A percentile compares a stretch with the other conserved stretches of the same genome.
Evolutionary conservation across 2,113 vertebrate species (phyloP).

Genomic region (Oryzias woworae): DNA sequence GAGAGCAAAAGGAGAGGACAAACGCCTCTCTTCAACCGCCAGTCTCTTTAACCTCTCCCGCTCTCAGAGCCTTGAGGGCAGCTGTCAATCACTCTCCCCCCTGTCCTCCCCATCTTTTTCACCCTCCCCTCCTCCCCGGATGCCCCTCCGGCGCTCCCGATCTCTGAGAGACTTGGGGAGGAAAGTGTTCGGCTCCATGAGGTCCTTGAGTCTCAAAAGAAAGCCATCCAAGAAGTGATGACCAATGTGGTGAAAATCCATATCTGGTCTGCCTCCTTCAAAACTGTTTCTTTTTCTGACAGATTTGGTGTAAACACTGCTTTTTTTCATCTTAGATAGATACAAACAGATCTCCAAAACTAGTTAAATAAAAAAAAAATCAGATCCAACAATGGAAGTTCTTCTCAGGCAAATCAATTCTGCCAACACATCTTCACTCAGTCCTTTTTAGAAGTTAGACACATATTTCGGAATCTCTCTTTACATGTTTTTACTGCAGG

Average conservation of each 20-base stretch:
- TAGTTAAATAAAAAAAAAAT: neutral
- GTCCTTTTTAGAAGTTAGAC: constrained; percentile 9
- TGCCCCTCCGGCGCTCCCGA: constrained; percentile 74
- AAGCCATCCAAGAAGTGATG: constrained; percentile 77
- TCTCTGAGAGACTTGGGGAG: constrained; percentile 82
- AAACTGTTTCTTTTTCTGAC: constrained; percentile 29
- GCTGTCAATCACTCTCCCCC: constrained; percentile 75
- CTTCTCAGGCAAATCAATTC: constrained; percentile 35
- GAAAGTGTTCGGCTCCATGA: constrained; percentile 80
- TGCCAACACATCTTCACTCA: neutral
- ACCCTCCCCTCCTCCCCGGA: constrained; percentile 71
- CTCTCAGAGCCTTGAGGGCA: constrained; percentile 79
- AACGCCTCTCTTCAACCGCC: constrained; percentile 76
- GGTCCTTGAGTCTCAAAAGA: constrained; percentile 78
- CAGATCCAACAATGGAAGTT: constrained; percentile 9
- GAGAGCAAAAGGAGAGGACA: constrained; percentile 65
- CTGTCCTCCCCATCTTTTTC: constrained; percentile 80
- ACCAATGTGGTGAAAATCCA: constrained; percentile 35
- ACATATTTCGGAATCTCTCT: constrained; percentile 2
- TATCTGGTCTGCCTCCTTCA: constrained; percentile 28
- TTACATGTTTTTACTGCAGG: neutral
- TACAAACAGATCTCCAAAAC: no score
- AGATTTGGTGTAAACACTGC: constrained; percentile 32
- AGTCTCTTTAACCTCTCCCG: constrained; percentile 79
- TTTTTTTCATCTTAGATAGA: neutral